Evolutionary conservation across 2,888 invertebrate genomes (phyloP).

Genomic region (Icerya purchasi): DNA sequence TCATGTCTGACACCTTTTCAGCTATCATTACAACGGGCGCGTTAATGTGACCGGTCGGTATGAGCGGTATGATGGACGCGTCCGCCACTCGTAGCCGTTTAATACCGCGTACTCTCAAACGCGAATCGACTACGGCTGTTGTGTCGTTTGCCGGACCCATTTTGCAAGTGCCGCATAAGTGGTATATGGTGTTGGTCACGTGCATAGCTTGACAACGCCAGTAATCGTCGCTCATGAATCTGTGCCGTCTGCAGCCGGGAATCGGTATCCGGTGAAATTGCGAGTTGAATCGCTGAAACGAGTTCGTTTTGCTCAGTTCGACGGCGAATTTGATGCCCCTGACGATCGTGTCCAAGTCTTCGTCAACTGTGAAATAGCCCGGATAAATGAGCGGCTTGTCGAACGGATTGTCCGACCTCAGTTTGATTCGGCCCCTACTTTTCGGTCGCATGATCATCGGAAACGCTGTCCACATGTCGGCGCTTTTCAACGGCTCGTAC

Average conservation of each 20-base stretch:
- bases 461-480: constrained; percentile 30
- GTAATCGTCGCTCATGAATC: constrained; percentile 33
- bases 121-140: constrained; percentile 38
- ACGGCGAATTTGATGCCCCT: constrained; percentile 34
- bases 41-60: constrained; percentile 42
- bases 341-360: constrained; percentile 39
- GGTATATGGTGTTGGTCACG: constrained; percentile 38
- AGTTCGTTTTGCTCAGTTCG: constrained; percentile 33
- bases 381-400: constrained; percentile 41
- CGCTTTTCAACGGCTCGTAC: constrained; percentile 26
- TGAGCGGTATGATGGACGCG: constrained; percentile 42
- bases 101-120: constrained; percentile 33
- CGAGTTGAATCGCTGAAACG: constrained; percentile 36
- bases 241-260: constrained; percentile 30
- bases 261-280: constrained; percentile 29
- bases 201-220: constrained; percentile 45
- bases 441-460: constrained; percentile 41
- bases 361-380: constrained; percentile 39
- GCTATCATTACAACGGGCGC: constrained; percentile 48
- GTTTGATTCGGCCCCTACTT: constrained; percentile 39
- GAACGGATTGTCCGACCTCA: constrained; percentile 38
- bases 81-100: constrained; percentile 39
- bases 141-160: constrained; percentile 44
- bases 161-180: constrained; percentile 44
- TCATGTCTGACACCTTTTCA: constrained; percentile 45